A percentile compares a stretch with the other conserved stretches of the same genome.
These are phyloP conservation scores for Gambusia affinis DNA, from an alignment of 2,113 vertebrate species.

Conservation along the genomic window DNA sequence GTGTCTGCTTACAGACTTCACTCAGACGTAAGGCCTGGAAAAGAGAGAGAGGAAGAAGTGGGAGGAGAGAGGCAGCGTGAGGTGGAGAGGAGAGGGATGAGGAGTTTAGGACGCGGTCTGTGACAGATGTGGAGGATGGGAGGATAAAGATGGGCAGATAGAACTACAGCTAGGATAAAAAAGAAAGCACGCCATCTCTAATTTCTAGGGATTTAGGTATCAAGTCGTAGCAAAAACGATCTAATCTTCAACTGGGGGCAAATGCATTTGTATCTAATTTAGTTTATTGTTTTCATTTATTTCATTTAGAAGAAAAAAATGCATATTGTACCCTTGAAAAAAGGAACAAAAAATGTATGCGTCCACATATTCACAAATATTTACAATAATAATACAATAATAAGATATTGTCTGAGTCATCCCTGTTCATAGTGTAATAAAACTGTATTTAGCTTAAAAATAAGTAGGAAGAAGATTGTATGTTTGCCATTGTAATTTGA, in stretches of 20 bases:
- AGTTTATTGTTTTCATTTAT: too few relatives aligned
- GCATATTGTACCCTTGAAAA: too few relatives aligned
- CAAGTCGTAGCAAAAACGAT: not conserved
- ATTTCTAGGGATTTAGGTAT: not conserved
- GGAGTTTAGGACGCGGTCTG: slow-evolving; percentile 16
- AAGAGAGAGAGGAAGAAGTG: slow-evolving; percentile 24
- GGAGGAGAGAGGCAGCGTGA: slow-evolving; percentile 34
- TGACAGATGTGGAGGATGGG: slow-evolving; percentile 20
- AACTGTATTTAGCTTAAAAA: too few relatives aligned
- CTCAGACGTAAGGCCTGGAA: slow-evolving; percentile 17
- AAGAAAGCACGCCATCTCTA: not conserved
- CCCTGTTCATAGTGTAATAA: too few relatives aligned
- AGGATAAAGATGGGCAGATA: slow-evolving; percentile 27
- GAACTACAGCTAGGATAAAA: slow-evolving; percentile 13
- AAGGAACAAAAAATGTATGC: too few relatives aligned
- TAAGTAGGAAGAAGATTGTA: too few relatives aligned
- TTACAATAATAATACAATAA: too few relatives aligned
- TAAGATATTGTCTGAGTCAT: too few relatives aligned
- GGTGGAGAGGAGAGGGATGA: slow-evolving; percentile 15
- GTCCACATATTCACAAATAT: too few relatives aligned
- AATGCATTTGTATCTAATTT: not conserved
- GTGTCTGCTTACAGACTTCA: slow-evolving; percentile 73
- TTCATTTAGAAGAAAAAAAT: too few relatives aligned
- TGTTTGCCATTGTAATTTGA: too few relatives aligned
- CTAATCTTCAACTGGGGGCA: not conserved